Conservation (phyloP, 2,888 invertebrate species). For the Hypselothyrea guttata region DNA sequence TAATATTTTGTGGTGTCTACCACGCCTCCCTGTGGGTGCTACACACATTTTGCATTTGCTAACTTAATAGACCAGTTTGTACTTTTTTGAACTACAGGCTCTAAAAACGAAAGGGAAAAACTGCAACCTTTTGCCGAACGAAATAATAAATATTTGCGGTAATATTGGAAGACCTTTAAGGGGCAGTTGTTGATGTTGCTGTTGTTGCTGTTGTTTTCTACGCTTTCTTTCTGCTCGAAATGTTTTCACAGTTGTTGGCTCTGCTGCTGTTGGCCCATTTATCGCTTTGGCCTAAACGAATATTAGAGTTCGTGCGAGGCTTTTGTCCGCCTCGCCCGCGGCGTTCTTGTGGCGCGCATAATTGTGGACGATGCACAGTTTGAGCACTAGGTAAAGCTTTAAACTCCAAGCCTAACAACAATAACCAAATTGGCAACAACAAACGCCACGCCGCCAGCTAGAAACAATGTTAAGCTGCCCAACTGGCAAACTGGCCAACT, state of each 20-base stretch:
- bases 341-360: slow-evolving; percentile 66
- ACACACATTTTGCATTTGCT: no score
- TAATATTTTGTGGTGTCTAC: no score
- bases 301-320: slow-evolving; percentile 58
- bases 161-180: slow-evolving; percentile 47
- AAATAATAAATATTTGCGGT: slow-evolving; percentile 71
- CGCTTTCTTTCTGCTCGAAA: slow-evolving; percentile 5
- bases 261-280: slow-evolving; percentile 3
- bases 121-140: slow-evolving; percentile 30
- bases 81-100: no score
- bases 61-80: no score
- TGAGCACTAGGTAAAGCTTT: slow-evolving; percentile 8
- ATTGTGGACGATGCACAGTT: slow-evolving; percentile 50
- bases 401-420: slow-evolving; percentile 25
- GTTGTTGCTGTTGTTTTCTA: no score
- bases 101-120: slow-evolving; percentile 19
- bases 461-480: slow-evolving; percentile 57
- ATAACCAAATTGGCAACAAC: slow-evolving; percentile 56
- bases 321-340: slow-evolving; percentile 34
- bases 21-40: no score
- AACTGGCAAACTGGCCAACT: not conserved
- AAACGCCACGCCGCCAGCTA: slow-evolving; percentile 42
- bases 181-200: slow-evolving; percentile 12
- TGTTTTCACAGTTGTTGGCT: slow-evolving; percentile 16
- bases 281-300: slow-evolving; percentile 47